These are phyloP conservation scores for Halichoeres trimaculatus DNA, from an alignment of 2,113 vertebrate genomes.

Conservation along the genomic window DNA sequence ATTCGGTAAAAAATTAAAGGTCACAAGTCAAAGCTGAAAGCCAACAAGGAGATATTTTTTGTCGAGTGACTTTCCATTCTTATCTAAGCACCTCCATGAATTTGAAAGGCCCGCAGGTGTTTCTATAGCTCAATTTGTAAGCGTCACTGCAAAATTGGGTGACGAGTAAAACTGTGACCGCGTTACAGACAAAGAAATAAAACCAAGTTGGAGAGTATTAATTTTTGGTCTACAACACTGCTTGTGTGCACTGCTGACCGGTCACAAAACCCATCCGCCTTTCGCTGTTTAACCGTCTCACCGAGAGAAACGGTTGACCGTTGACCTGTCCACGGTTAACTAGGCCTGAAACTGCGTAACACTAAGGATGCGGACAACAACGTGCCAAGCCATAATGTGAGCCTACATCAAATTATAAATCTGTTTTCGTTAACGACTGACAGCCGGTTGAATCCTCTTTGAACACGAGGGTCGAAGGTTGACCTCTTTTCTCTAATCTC, in stretches of 20 bases:
- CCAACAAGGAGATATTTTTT: background rate
- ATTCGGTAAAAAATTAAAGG: background rate
- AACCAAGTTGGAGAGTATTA: background rate
- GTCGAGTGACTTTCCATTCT: background rate
- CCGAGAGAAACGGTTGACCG: background rate
- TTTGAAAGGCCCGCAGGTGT: background rate
- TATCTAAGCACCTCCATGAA: too few relatives aligned
- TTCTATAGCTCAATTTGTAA: background rate
- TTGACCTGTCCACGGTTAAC: slow-evolving; percentile 4
- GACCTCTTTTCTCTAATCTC: background rate
- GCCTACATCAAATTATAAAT: background rate
- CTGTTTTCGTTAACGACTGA: background rate
- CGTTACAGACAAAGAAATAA: background rate
- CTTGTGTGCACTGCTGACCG: too few relatives aligned
- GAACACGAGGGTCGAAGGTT: too few relatives aligned
- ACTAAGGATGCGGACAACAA: background rate
- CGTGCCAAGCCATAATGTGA: background rate
- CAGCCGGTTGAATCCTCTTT: background rate
- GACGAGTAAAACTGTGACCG: background rate
- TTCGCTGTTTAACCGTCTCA: background rate
- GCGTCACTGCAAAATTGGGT: background rate
- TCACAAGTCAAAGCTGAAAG: background rate
- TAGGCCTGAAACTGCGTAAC: background rate
- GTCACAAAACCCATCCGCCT: too few relatives aligned
- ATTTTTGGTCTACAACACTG: too few relatives aligned